These are phyloP conservation scores for Hydropotes inermis DNA, from an alignment of 2,113 vertebrate species.

Conservation along the genomic window DNA sequence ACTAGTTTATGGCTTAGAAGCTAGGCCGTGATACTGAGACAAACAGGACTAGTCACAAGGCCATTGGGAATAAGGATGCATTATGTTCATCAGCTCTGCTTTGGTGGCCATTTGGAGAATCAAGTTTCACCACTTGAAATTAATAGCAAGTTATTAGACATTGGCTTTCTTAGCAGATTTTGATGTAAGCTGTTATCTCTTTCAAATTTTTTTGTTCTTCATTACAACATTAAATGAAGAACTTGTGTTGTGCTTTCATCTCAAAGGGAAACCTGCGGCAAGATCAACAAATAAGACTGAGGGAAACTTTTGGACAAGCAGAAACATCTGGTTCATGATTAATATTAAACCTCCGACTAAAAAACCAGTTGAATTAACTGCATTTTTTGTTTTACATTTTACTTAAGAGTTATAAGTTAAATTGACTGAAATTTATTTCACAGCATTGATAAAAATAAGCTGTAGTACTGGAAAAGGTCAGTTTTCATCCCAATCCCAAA, in stretches of 20 bases:
- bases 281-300: background rate
- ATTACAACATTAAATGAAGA: background rate
- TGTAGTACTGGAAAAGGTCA: background rate
- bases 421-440: slow-evolving; percentile 6
- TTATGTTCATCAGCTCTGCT: background rate
- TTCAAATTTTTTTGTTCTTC: background rate
- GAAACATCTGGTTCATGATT: background rate
- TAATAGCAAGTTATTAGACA: background rate
- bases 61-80: background rate
- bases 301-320: background rate
- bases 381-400: background rate
- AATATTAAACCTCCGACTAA: background rate
- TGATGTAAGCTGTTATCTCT: background rate
- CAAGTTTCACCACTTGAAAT: background rate
- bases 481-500: background rate
- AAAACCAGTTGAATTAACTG: background rate
- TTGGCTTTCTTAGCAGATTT: background rate
- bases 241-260: background rate
- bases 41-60: background rate
- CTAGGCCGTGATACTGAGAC: background rate
- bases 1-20: background rate
- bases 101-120: background rate
- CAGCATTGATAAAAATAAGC: background rate
- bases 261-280: background rate
- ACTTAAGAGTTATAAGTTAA: background rate